A percentile compares a stretch with the other conserved stretches of the same genome.
These are phyloP conservation scores for Agrotis ipsilon DNA, from an alignment of 2,888 invertebrate genomes.

Conservation along the genomic window DNA sequence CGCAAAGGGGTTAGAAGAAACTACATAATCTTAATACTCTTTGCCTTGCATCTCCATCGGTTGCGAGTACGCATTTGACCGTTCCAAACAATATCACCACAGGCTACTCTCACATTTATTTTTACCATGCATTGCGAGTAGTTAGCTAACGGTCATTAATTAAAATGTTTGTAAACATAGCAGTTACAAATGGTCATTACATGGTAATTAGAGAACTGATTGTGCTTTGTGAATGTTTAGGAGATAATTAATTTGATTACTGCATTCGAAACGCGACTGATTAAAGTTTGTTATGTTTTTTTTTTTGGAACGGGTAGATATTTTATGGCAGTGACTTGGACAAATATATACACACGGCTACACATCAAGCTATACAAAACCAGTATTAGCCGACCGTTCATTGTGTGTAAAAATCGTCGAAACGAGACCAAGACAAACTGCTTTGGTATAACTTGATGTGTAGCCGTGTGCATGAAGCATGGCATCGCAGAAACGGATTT, in stretches of 20 bases:
- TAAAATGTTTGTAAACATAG: constrained; percentile 12
- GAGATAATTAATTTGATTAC: constrained; percentile 9
- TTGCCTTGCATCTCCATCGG: no score
- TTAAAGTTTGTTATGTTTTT: background rate
- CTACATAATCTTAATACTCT: background rate
- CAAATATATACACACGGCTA: no score
- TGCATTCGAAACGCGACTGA: background rate
- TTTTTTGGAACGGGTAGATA: background rate
- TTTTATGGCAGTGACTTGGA: background rate
- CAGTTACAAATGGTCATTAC: constrained; percentile 12
- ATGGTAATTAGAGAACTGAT: constrained; percentile 17
- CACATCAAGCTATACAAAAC: no score
- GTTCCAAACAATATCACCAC: background rate
- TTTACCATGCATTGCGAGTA: constrained; percentile 5
- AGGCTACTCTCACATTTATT: background rate
- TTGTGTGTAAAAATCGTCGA: no score
- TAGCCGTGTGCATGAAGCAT: no score
- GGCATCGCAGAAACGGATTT: no score
- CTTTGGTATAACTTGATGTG: no score
- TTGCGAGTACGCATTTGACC: background rate
- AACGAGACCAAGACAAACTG: no score
- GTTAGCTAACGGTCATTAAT: constrained; percentile 15
- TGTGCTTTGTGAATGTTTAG: constrained; percentile 2
- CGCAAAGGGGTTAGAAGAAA: background rate
- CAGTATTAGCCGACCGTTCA: no score